A percentile compares a stretch with the other conserved stretches of the same genome.
Evolutionary conservation across 2,888 invertebrate species (phyloP).

Genomic region (Scotopteryx bipunctaria): DNA sequence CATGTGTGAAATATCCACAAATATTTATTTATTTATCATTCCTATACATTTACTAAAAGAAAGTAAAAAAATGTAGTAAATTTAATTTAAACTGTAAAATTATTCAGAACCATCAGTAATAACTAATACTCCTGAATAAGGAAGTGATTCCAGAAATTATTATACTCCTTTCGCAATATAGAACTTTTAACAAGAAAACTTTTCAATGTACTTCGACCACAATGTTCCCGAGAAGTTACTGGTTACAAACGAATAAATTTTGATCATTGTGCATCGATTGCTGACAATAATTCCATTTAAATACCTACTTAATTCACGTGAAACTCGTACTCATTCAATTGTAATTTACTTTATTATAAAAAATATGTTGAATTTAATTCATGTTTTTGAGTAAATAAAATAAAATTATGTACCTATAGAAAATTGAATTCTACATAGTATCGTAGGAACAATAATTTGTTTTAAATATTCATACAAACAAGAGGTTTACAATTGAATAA

Average conservation of each 20-base stretch:
- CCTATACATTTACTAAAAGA: too few species aligned
- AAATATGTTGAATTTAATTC: too few species aligned
- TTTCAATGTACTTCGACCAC: slow-evolving; percentile 72
- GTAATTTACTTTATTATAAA: too few species aligned
- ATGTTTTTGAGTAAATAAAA: too few species aligned
- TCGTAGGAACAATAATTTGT: too few species aligned
- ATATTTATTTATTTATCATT: not conserved
- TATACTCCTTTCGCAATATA: slow-evolving; percentile 79
- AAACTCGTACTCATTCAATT: too few species aligned
- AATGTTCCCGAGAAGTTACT: slow-evolving; percentile 70
- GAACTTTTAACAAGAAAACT: slow-evolving; percentile 83
- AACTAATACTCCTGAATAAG: slow-evolving; percentile 64
- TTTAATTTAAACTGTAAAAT: too few species aligned
- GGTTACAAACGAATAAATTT: slow-evolving; percentile 70
- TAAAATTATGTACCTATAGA: too few species aligned
- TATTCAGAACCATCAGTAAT: slow-evolving; percentile 40
- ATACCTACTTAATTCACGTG: too few species aligned
- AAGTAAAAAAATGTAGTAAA: too few species aligned
- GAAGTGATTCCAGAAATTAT: slow-evolving; percentile 78
- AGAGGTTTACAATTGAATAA: slow-evolving; percentile 11
- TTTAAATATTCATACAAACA: not conserved
- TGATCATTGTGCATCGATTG: slow-evolving; percentile 64
- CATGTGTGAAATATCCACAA: too few species aligned
- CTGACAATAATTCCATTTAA: slow-evolving; percentile 22
- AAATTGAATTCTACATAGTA: too few species aligned